Percentiles rank a stretch among this genome's conserved stretches.
Conservation (phyloP, 2,113 vertebrate genomes). For the Andinoacara biseriatus region DNA sequence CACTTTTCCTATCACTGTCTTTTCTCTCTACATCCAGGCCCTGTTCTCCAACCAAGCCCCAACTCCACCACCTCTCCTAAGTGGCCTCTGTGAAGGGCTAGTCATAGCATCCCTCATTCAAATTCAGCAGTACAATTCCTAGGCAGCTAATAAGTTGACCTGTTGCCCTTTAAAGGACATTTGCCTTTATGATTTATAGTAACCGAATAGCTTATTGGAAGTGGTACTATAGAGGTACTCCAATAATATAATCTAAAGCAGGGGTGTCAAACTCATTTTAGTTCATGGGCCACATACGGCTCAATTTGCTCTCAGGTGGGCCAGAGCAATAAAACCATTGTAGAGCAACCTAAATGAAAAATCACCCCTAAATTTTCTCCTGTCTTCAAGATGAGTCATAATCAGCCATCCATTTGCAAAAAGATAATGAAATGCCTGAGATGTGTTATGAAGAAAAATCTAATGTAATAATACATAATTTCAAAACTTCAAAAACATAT, state of each 20-base stretch:
- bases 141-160: conserved; percentile 67
- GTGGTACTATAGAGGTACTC: conserved; percentile 17
- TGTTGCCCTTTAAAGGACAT: conserved; percentile 65
- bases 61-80: neutral
- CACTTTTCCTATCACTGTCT: neutral
- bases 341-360: neutral
- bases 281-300: conserved; percentile 1
- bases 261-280: conserved; percentile 1
- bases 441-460: neutral
- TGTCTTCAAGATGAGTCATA: neutral
- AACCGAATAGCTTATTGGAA: conserved; percentile 48
- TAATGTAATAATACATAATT: neutral
- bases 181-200: conserved; percentile 56
- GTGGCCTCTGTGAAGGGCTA: conserved; percentile 44
- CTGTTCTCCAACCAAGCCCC: neutral
- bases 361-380: neutral
- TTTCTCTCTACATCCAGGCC: conserved; percentile 3
- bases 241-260: conserved; percentile 24
- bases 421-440: neutral
- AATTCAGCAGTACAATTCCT: conserved; percentile 60
- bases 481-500: neutral
- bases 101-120: conserved; percentile 57
- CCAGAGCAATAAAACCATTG: neutral
- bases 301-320: neutral
- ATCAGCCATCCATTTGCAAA: neutral